Percentiles rank a stretch among this genome's conserved stretches.
These are phyloP conservation scores for Gallinago nigripennis DNA, from an alignment of 2,797 vertebrate species.

Conservation along the genomic window DNA sequence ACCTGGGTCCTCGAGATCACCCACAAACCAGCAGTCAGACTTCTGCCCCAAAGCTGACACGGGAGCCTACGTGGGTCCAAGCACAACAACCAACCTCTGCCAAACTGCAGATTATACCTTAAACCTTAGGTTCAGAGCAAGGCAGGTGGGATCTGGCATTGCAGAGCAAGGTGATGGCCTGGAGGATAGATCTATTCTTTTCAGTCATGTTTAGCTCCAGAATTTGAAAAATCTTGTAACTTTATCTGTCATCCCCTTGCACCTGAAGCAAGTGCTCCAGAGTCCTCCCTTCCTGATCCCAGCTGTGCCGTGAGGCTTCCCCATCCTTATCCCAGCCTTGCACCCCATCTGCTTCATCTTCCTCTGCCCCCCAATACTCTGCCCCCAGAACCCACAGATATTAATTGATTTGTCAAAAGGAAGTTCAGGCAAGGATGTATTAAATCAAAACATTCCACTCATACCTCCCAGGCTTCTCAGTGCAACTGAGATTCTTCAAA, in stretches of 20 bases:
- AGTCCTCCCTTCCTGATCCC: not conserved
- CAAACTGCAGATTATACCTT: not conserved
- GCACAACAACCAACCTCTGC: fast-evolving
- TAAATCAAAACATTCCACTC: slow-evolving; percentile 74
- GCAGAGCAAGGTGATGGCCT: not conserved
- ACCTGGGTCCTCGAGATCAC: not conserved
- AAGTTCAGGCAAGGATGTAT: slow-evolving; percentile 34
- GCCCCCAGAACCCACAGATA: slow-evolving; percentile 36
- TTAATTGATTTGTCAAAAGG: slow-evolving; percentile 62
- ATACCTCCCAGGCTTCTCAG: slow-evolving; percentile 56
- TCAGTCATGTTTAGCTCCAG: not conserved
- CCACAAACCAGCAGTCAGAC: not conserved
- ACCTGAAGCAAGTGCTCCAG: not conserved
- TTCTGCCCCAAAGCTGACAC: not conserved
- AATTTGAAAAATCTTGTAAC: not conserved
- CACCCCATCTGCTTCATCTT: not conserved
- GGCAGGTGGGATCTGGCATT: not conserved
- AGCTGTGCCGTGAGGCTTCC: not conserved
- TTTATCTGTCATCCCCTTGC: slow-evolving; percentile 32
- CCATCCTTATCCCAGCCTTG: not conserved
- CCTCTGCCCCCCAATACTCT: not conserved
- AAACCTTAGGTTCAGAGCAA: not conserved
- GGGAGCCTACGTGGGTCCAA: not conserved
- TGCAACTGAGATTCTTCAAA: slow-evolving; percentile 52
- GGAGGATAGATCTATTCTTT: not conserved